Conservation (phyloP, 2,888 invertebrate genomes). For the Drosophila glabriapex region DNA sequence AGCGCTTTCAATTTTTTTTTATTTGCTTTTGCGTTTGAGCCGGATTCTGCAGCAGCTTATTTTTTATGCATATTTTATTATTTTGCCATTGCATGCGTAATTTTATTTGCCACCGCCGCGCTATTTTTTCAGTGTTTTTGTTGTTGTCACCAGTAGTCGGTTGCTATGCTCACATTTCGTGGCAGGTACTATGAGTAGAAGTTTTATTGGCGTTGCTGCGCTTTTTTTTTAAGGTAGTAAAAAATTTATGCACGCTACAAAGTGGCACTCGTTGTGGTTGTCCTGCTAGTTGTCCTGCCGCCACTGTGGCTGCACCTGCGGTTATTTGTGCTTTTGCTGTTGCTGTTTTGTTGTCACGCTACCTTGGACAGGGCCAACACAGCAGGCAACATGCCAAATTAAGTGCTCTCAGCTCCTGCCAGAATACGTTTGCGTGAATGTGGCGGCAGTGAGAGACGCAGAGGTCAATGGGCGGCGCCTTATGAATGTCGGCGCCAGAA, state of each 20-base stretch:
- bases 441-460: background rate
- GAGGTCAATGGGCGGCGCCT: constrained; percentile 27
- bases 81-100: constrained; percentile 77
- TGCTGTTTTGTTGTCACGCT: constrained; percentile 49
- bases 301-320: constrained; percentile 70
- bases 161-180: constrained; percentile 42
- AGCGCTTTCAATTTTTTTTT: constrained; percentile 19
- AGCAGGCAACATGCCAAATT: constrained; percentile 74
- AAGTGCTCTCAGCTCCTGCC: constrained; percentile 61
- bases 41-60: constrained; percentile 76
- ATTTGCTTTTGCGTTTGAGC: constrained; percentile 38
- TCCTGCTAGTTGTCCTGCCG: constrained; percentile 57
- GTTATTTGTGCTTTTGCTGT: constrained; percentile 33
- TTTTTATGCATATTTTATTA: constrained; percentile 77
- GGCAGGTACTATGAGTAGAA: constrained; percentile 54
- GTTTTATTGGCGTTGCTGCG: constrained; percentile 66
- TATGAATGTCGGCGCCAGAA: constrained; percentile 38
- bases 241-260: constrained; percentile 69
- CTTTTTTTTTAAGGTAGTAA: constrained; percentile 52
- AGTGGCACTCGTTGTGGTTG: constrained; percentile 61
- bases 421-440: background rate
- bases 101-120: constrained; percentile 67
- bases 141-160: constrained; percentile 32
- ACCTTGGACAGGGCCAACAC: constrained; percentile 48
- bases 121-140: constrained; percentile 25